Conservation (phyloP, 2,797 vertebrate genomes). For the Lepilemur septentrionalis region DNA sequence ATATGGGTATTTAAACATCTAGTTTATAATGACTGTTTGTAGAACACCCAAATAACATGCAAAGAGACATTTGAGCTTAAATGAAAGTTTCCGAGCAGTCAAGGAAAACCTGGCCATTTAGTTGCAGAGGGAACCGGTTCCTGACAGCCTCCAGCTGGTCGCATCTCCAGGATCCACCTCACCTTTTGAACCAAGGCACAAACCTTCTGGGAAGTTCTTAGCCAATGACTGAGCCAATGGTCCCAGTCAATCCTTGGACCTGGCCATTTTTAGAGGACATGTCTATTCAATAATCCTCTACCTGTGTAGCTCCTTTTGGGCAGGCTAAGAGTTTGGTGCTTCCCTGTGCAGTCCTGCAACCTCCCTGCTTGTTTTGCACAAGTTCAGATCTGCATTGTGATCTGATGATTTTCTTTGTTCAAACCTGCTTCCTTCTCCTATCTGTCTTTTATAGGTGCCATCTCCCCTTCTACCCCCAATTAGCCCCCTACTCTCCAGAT, state of each 20-base stretch:
- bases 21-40: not conserved
- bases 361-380: not conserved
- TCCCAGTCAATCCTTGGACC: too few relatives aligned
- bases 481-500: not conserved
- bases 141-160: not conserved
- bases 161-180: not conserved
- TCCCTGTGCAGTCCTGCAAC: not conserved
- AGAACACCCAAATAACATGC: not conserved
- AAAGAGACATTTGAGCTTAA: not conserved
- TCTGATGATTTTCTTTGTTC: not conserved
- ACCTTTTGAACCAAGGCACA: not conserved
- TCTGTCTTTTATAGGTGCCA: not conserved
- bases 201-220: not conserved
- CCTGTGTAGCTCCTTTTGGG: not conserved
- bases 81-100: too few relatives aligned
- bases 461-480: not conserved
- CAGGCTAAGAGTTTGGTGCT: not conserved
- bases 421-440: not conserved
- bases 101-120: not conserved
- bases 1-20: not conserved
- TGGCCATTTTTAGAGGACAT: not conserved
- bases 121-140: too few relatives aligned
- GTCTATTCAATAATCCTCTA: not conserved
- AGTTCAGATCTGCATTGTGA: not conserved
- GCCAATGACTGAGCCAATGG: not conserved